Percentiles rank a stretch among this genome's conserved stretches.
Conservation (phyloP, 2,797 vertebrate species). For the Phoebastria nigripes region DNA sequence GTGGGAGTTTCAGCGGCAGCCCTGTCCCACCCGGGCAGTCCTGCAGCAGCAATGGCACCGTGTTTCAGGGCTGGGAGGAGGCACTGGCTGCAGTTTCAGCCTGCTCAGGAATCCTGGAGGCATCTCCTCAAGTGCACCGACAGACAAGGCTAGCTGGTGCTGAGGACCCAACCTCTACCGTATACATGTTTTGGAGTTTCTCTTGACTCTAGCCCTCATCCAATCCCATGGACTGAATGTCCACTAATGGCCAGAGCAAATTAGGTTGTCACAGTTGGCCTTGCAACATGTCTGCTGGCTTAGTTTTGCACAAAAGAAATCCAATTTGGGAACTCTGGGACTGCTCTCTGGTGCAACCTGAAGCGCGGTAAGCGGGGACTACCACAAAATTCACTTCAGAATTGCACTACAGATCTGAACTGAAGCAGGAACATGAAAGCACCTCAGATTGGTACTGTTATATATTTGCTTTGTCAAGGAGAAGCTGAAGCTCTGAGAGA, state of each 20-base stretch:
- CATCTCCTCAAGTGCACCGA: neutral
- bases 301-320: neutral
- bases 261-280: neutral
- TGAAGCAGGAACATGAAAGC: neutral
- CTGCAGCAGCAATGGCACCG: neutral
- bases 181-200: neutral
- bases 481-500: neutral
- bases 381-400: neutral
- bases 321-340: neutral
- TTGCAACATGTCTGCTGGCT: neutral
- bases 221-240: neutral
- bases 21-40: neutral
- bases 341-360: neutral
- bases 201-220: neutral
- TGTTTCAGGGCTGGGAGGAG: neutral
- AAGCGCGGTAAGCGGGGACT: rapidly evolving
- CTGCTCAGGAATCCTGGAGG: neutral
- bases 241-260: neutral
- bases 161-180: neutral
- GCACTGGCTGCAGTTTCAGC: neutral
- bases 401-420: neutral
- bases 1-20: neutral
- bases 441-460: neutral
- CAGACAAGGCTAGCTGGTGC: neutral
- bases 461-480: neutral